Percentiles rank a stretch among this genome's conserved stretches.
These are phyloP conservation scores for Periophthalmus modestus DNA, from an alignment of 2,113 vertebrate species.

Conservation along the genomic window DNA sequence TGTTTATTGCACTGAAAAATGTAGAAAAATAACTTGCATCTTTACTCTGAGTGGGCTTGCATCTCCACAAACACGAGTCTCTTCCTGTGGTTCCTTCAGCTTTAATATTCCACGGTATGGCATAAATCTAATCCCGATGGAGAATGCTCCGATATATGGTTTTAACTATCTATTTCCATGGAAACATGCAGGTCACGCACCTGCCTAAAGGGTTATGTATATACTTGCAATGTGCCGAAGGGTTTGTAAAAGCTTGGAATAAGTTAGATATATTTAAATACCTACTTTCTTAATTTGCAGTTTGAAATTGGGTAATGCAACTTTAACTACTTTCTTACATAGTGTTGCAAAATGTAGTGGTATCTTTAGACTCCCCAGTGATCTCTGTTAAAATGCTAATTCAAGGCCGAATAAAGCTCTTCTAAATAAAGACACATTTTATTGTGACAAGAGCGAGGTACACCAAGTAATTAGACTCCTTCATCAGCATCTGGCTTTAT, in stretches of 20 bases:
- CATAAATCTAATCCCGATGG: too few relatives aligned
- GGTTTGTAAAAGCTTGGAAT: neutral
- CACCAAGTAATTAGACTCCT: constrained; percentile 2
- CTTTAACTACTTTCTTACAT: neutral
- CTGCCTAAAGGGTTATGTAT: neutral
- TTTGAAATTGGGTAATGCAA: neutral
- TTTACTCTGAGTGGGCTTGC: too few relatives aligned
- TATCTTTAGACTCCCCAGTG: neutral
- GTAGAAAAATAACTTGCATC: too few relatives aligned
- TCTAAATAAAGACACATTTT: constrained; percentile 10
- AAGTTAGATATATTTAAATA: neutral
- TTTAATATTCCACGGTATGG: too few relatives aligned
- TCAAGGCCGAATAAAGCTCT: neutral
- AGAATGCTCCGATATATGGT: too few relatives aligned
- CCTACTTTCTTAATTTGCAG: neutral
- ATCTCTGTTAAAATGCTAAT: neutral
- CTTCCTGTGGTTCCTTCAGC: too few relatives aligned
- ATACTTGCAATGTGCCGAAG: neutral
- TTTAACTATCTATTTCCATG: too few relatives aligned
- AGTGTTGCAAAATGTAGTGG: neutral
- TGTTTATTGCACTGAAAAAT: too few relatives aligned
- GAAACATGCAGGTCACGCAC: too few relatives aligned
- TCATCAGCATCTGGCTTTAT: constrained; percentile 5
- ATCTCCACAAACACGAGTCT: too few relatives aligned
- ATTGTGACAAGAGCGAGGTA: constrained; percentile 3